Evolutionary conservation across 2,797 vertebrate species (phyloP).

Genomic region (Malacoraja senta): DNA sequence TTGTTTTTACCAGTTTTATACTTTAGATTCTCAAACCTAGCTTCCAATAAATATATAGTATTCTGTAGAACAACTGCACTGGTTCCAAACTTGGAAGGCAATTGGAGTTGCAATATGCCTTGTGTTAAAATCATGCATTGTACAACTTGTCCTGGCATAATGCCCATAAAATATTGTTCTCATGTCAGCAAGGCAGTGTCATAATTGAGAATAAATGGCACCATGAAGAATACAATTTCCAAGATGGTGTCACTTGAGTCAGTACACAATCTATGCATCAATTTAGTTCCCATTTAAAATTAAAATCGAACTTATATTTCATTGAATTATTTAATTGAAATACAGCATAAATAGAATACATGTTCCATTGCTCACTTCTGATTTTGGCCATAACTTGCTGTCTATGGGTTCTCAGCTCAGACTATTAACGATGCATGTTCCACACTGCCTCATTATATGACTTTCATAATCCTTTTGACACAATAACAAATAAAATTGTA

Average conservation of each 20-base stretch:
- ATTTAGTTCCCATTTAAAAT: not conserved
- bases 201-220: constrained; percentile 35
- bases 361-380: not conserved
- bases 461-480: not conserved
- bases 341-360: not conserved
- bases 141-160: not conserved
- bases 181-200: constrained; percentile 25
- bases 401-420: not conserved
- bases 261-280: constrained; percentile 16
- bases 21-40: not conserved
- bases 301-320: constrained; percentile 12
- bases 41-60: constrained; percentile 8
- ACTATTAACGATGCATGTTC: not conserved
- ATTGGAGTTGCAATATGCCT: constrained; percentile 18
- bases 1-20: not conserved
- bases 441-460: not conserved
- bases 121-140: not conserved
- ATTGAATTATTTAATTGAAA: constrained; percentile 25
- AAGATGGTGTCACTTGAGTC: constrained; percentile 3
- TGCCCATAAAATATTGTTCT: constrained; percentile 22
- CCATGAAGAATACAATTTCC: constrained; percentile 19
- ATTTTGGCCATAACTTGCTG: not conserved
- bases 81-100: not conserved
- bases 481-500: not conserved
- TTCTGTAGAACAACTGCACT: not conserved